Percentiles rank a stretch among this genome's conserved stretches.
These are phyloP conservation scores for Sternotherus odoratus DNA, from an alignment of 2,797 vertebrate genomes.

Conservation along the genomic window DNA sequence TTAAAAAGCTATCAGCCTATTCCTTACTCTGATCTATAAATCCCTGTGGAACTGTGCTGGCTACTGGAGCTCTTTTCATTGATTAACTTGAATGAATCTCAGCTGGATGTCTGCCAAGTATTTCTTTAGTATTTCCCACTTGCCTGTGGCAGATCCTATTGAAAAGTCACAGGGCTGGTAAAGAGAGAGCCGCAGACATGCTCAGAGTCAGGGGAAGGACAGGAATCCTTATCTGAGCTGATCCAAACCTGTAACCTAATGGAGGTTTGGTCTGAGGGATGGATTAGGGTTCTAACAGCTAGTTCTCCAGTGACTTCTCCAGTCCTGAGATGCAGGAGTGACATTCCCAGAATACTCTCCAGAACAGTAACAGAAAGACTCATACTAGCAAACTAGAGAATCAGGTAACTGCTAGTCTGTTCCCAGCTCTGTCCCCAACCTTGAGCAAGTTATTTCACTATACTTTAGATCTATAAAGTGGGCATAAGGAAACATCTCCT, in stretches of 20 bases:
- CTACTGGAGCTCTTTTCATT: constrained; percentile 3
- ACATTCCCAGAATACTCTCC: neutral
- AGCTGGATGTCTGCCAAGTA: neutral
- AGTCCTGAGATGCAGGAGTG: neutral
- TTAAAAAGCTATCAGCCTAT: neutral
- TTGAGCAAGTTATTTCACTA: neutral
- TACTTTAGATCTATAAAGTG: neutral
- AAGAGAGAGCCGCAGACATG: neutral
- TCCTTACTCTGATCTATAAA: neutral
- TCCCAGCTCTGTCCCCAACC: neutral
- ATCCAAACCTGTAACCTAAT: neutral
- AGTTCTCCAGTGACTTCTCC: neutral
- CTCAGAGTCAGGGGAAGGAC: neutral
- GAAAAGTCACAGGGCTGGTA: neutral
- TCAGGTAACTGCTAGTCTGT: neutral
- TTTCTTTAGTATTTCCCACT: neutral
- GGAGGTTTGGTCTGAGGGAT: neutral
- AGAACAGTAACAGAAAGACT: neutral
- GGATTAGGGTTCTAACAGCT: neutral
- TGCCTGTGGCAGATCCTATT: neutral
- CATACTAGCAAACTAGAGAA: neutral
- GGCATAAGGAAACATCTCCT: neutral
- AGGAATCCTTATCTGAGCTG: neutral
- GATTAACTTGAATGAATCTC: constrained; percentile 22
- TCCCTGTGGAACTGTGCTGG: neutral